Percentiles rank a stretch among this genome's conserved stretches.
These are phyloP conservation scores for Gymnoscelis rufifasciata DNA, from an alignment of 2,888 invertebrate species.

Conservation along the genomic window DNA sequence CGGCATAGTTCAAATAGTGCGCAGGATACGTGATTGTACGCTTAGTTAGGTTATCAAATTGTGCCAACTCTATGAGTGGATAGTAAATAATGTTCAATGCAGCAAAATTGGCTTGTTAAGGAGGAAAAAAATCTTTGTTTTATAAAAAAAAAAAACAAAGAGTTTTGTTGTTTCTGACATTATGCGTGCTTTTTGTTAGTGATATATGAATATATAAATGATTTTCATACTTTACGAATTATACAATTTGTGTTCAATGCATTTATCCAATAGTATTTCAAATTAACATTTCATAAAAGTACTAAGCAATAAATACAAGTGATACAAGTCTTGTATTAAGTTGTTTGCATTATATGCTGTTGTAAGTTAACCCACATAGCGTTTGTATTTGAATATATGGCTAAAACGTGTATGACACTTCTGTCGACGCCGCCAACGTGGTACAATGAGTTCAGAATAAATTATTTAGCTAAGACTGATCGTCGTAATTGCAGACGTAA, in stretches of 20 bases:
- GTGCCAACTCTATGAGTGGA: constrained; percentile 25
- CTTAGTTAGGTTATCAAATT: constrained; percentile 72
- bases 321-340: background rate
- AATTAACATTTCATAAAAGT: too few species aligned
- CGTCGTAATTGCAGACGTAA: constrained; percentile 9
- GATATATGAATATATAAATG: too few species aligned
- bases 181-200: too few species aligned
- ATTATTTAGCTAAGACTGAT: constrained; percentile 13
- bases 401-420: constrained; percentile 32
- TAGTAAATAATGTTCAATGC: constrained; percentile 13
- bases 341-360: background rate
- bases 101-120: background rate
- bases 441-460: constrained; percentile 25
- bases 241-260: too few species aligned
- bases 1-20: constrained; percentile 65
- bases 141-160: too few species aligned
- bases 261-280: too few species aligned
- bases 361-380: constrained; percentile 13
- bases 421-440: constrained; percentile 27
- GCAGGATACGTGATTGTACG: constrained; percentile 56
- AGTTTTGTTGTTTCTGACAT: too few species aligned
- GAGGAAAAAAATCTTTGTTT: background rate
- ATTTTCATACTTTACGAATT: too few species aligned
- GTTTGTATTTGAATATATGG: constrained; percentile 16
- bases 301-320: too few species aligned